Evolutionary conservation across 2,888 invertebrate species (phyloP), one percentile per base, ranked within the genome.

Genomic region (Venusia cambrica): DNA sequence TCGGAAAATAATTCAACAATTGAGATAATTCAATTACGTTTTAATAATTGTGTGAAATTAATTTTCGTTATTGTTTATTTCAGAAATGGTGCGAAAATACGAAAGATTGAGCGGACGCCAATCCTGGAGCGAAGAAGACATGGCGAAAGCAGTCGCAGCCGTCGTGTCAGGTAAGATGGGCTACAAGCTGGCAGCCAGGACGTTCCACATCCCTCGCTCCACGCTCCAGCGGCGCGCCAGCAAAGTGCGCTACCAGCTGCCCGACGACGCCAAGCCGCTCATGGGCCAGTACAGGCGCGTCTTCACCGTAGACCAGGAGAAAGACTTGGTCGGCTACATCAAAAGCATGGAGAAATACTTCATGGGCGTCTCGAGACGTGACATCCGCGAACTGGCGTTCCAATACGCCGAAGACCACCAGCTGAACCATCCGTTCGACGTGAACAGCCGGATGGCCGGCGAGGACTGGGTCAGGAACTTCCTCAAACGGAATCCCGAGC

Each of bases 51-150:
- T n/a, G 5, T 2, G 4, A 24, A 32, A 19, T 32, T 1, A 21
- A 19, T 6, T 24, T 1, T 13, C 13, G 15, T 21, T 12, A 25
- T 40, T 41, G 39, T 38, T 38, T 21, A 43, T 84, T 78, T 30
- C 83, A 85, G 84, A 71, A 68, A 87, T 87, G 87, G 87, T 87
- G 57, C 73, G 87, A 51, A 84, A 81, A 68, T 87, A 87, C 77
- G 87, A 87, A 60, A 83, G 87, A 59, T 78, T 85, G 74, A 85
- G 84, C 53, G 87, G 87, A 40, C 79, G 87, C 42, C 87, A 85
- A 71, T 78, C 84, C 42, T 87, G 87, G 87, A 87, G 69, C 47
- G 87, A 87, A 51, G 83, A 83, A 45, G 87, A 87, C 38, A 87
- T 87, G 87, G 84, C 87, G 26, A 77, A 72, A 51, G 87, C 87